Base-by-base conservation (phyloP, 2,888 invertebrate species). In the Temnothorax rugatulus region DNA sequence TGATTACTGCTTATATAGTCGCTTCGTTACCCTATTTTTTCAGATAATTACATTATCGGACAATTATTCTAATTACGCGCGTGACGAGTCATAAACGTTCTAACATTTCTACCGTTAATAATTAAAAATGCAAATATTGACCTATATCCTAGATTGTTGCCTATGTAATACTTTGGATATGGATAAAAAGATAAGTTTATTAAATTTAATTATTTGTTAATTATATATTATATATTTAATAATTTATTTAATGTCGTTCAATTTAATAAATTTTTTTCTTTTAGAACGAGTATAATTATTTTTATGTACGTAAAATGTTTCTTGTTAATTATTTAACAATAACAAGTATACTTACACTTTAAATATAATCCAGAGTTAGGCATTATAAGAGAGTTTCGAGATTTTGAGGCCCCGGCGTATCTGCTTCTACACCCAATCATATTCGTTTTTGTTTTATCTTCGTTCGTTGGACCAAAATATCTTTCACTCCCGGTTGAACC, bases 391-490 rank as follows among this genome's bases (percentile, higher is more conserved):
- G 29, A 29, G 29, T 21, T 38, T 21, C 13, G 34, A 34, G 34
- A 52, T n/a, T 52, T 15, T 9, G 15, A 38, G 38, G 21, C 34
- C 38, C n/a, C 47, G n/a, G n/a, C 38, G 4, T 44, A 61, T 69
- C 47, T 8, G 47, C 34, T 69, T 69, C 75, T 64, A 59, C 54
- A 25, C 61, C 69, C 59, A 21, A 44, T 83, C 69, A 29, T 9
- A 50, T 61, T 41, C 15, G 18, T 74, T 71, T 81, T 61, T 68
- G 38, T 69, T 61, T 76, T 54, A 52, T 71, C 41, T 18, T 44
- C 50, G 13, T 73, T 79, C 50, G 38, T 52, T 74, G 15, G 69
- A 66, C 84, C 29, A 59, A 81, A 84, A 84, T 81, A 79, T 84
- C 79, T n/a, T 73, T 52, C 61, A 25, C 34, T 54, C 44, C 61